phyloP scores from a whole-genome alignment of 2,888 invertebrate species.

The Gymnoscelis rufifasciata region DNA sequence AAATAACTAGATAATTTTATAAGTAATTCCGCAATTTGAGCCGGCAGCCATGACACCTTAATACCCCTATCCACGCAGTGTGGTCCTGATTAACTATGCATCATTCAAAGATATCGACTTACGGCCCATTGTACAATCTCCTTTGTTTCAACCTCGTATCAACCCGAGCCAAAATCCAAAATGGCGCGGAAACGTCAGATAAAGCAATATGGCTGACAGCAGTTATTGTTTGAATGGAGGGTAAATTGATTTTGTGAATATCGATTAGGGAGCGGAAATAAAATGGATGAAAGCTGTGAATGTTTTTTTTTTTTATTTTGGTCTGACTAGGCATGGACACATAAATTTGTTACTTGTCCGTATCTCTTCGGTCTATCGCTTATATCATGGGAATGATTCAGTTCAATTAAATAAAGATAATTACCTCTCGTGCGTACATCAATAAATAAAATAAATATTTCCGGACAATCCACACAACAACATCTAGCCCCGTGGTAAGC shows the following conservation, averaged over 20 bases:
- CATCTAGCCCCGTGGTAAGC: no score
- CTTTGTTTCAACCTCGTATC: constrained; percentile 65
- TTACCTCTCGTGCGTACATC: no score
- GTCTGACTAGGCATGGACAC: no score
- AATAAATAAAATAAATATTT: no score
- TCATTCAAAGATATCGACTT: constrained; percentile 26
- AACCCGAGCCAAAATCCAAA: constrained; percentile 32
- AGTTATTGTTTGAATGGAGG: constrained; percentile 21
- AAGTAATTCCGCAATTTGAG: constrained; percentile 1
- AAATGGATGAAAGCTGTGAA: neutral
- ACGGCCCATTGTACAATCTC: constrained; percentile 29
- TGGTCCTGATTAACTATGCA: constrained; percentile 21
- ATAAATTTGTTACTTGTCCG: no score
- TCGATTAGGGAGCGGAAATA: neutral
- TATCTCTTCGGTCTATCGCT: no score
- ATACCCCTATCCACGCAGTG: constrained; percentile 20
- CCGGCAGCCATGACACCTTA: constrained; percentile 9
- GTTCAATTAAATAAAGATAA: no score
- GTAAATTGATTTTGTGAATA: constrained; percentile 5
- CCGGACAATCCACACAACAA: no score
- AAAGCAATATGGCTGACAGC: constrained; percentile 59
- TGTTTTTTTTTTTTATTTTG: no score
- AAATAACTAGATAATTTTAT: neutral
- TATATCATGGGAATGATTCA: no score
- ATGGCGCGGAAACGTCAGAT: constrained; percentile 55